Evolutionary conservation across 2,888 invertebrate genomes (phyloP), one percentile per base, ranked within the genome.

Genomic region (Odontothrips loti): DNA sequence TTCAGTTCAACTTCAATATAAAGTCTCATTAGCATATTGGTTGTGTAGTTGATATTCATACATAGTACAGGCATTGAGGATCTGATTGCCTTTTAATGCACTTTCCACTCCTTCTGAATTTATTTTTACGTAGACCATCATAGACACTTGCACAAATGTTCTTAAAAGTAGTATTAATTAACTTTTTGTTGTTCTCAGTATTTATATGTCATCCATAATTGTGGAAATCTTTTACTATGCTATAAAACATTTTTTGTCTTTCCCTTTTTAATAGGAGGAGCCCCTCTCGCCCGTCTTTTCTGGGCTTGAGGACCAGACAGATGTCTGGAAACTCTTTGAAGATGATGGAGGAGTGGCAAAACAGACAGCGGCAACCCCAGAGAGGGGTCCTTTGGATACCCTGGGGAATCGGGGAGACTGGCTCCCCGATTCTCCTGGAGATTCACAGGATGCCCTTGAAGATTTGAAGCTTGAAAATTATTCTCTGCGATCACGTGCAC

Each of bases 401-500:
- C 23, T 27, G 27, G 68, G 68, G 9, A 10, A 9, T 8, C 4
- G 23, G 12, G 68, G 68, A 27, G 27, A 23, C 1, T 75, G 68
- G 68, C 68, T 75, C 27, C 68, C 68, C 4, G 68, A 75, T 12
- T 75, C 68, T 10, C 68, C 68, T 12, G 27, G 68, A 23, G 68
- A 75, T 23, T 75, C 68, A 27, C 23, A 27, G 23, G 68, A 75
- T 27, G n/a, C 68, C 8, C 58, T 58, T 58, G 17, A 17, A 58
- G 20, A 17, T 1, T 75, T 27, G 23, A 75, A 8, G 1, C n/a
- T 27, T 12, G 12, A 23, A 12, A 27, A 27, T 27, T 20, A 17
- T n/a, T 58, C 58, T 17, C 17, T 58, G 0, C 58, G 15, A 58
- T 12, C 68, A 27, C 81, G 83, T 58, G 81, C 82, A 15, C 81